Percentiles rank a stretch among this genome's conserved stretches.
These are phyloP conservation scores for Eupithecia exiguata DNA, from an alignment of 2,888 invertebrate species.

Conservation along the genomic window DNA sequence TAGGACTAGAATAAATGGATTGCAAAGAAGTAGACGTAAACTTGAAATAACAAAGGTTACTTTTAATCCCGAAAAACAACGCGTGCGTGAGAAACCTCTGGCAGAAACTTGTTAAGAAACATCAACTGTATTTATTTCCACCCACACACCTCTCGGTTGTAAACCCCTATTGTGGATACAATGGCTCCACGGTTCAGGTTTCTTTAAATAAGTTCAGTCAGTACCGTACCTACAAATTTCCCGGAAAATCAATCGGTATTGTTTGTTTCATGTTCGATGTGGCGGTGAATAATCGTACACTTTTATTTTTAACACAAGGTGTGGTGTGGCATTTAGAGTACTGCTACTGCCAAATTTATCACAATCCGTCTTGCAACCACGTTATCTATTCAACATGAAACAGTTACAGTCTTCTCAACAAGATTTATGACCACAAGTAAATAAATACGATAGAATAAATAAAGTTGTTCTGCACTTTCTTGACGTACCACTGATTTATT, in stretches of 20 bases:
- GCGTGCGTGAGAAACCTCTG: background rate
- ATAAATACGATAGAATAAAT: slow-evolving; percentile 51
- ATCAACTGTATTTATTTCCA: background rate
- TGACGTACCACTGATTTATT: slow-evolving; percentile 50
- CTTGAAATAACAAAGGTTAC: background rate
- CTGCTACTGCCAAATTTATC: slow-evolving; percentile 54
- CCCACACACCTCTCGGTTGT: background rate
- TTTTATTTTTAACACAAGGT: slow-evolving; percentile 50
- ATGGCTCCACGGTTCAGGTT: slow-evolving; percentile 23
- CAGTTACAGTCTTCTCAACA: slow-evolving; percentile 50
- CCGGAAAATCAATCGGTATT: slow-evolving; percentile 41
- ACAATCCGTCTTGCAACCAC: slow-evolving; percentile 52
- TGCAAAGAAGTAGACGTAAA: background rate
- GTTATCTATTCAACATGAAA: slow-evolving; percentile 49
- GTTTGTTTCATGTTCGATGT: slow-evolving; percentile 26
- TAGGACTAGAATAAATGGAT: too few relatives aligned
- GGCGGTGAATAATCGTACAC: slow-evolving; percentile 48
- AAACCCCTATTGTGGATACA: slow-evolving; percentile 8
- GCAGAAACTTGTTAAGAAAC: background rate
- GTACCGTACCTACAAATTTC: slow-evolving; percentile 17
- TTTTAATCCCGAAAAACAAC: background rate
- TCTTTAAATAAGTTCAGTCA: slow-evolving; percentile 22
- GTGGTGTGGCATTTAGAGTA: slow-evolving; percentile 42
- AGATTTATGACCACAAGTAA: slow-evolving; percentile 56
- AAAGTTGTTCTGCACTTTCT: slow-evolving; percentile 47